These are phyloP conservation scores for Pimephales promelas DNA, from an alignment of 2,113 vertebrate species.

Conservation along the genomic window DNA sequence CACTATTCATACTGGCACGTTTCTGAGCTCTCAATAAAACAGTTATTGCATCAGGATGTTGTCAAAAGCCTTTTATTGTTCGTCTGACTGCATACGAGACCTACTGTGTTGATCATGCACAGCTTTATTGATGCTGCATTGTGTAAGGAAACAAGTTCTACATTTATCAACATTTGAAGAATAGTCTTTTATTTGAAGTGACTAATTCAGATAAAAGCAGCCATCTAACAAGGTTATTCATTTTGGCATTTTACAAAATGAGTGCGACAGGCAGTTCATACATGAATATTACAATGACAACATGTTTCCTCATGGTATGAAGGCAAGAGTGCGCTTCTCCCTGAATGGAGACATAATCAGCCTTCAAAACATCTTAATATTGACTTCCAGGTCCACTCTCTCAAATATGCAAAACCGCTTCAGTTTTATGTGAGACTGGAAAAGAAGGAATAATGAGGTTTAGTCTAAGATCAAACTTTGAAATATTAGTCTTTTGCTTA, in stretches of 20 bases:
- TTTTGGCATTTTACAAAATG: constrained; percentile 14
- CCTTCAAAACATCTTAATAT: constrained; percentile 6
- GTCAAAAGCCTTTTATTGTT: constrained; percentile 8
- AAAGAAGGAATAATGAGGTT: constrained; percentile 28
- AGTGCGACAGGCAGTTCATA: constrained; percentile 24
- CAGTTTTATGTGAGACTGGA: constrained; percentile 59
- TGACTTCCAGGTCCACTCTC: constrained; percentile 8
- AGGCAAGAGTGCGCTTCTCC: background rate
- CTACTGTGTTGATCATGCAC: constrained; percentile 25
- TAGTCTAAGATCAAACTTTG: background rate
- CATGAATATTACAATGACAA: constrained; percentile 12
- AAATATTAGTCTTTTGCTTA: too few species aligned
- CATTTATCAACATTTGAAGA: background rate
- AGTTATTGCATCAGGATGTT: background rate
- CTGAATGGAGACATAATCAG: background rate
- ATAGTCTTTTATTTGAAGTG: background rate
- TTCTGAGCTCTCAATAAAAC: constrained; percentile 1
- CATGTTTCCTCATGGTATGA: background rate
- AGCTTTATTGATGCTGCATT: constrained; percentile 44
- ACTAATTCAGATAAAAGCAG: background rate
- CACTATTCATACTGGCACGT: constrained; percentile 14
- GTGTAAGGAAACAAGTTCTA: constrained; percentile 33
- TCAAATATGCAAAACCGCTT: background rate
- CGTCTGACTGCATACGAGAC: background rate
- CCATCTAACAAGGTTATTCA: too few species aligned